A percentile compares a stretch with the other conserved stretches of the same genome.
Evolutionary conservation across 1,140 invertebrate genomes (phyloP).

Genomic region (Trichoplusia ni): DNA sequence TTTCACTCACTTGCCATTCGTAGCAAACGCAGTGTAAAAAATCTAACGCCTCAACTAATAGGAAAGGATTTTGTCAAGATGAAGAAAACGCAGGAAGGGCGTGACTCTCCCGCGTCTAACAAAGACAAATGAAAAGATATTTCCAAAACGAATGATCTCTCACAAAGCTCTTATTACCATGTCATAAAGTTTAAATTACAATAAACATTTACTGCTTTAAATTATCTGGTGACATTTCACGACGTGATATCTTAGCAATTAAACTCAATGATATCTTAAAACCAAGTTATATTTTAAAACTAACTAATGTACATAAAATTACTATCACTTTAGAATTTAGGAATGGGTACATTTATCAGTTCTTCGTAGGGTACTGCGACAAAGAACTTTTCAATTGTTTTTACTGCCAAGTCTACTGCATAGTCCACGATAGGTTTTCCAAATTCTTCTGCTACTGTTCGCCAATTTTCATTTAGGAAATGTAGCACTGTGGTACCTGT

Average conservation of each 20-base stretch:
- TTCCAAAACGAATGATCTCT: neutral
- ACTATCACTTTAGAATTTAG: constrained; percentile 21
- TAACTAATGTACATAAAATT: constrained; percentile 1
- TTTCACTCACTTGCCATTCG: neutral
- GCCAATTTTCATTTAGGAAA: constrained; percentile 75
- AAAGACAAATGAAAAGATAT: constrained; percentile 53
- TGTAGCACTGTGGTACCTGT: constrained; percentile 64
- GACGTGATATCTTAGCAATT: neutral
- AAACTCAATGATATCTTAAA: constrained; percentile 8
- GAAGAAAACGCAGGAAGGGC: constrained; percentile 52
- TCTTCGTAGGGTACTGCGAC: constrained; percentile 64
- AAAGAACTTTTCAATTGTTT: constrained; percentile 71
- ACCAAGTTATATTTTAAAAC: constrained; percentile 3
- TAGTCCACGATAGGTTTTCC: constrained; percentile 74
- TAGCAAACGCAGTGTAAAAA: neutral
- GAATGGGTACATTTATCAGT: constrained; percentile 63
- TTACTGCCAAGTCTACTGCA: constrained; percentile 65
- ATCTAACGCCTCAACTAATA: constrained; percentile 35
- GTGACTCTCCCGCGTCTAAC: constrained; percentile 49
- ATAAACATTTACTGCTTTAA: too few species aligned
- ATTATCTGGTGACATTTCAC: neutral
- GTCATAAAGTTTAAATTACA: neutral
- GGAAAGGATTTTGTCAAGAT: constrained; percentile 41
- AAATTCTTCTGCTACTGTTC: constrained; percentile 67
- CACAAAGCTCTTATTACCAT: neutral